These are phyloP conservation scores for Nasua narica DNA, from an alignment of 2,797 vertebrate genomes.

Conservation along the genomic window DNA sequence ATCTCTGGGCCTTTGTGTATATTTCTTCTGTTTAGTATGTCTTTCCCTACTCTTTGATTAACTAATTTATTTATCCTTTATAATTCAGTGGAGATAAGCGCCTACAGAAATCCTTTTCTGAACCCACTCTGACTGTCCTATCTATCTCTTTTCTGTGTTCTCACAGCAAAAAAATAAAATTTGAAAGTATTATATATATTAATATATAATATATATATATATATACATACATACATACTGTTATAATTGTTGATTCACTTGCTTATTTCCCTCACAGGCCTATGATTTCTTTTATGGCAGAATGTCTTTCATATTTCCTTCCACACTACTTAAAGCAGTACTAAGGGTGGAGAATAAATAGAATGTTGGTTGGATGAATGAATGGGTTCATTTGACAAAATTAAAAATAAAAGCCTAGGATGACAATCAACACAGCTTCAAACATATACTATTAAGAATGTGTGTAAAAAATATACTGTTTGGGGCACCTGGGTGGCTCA, in stretches of 20 bases:
- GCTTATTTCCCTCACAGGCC: not conserved
- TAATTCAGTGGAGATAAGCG: not conserved
- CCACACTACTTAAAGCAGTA: not conserved
- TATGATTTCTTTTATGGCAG: not conserved
- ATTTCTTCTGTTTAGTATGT: not conserved
- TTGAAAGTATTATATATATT: not conserved
- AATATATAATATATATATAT: too few species aligned
- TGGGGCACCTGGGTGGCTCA: too few species aligned
- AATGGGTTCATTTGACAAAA: not conserved
- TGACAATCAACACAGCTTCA: not conserved
- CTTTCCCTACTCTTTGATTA: not conserved
- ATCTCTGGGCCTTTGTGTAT: not conserved
- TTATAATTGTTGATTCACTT: not conserved
- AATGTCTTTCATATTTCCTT: not conserved
- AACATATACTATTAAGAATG: not conserved
- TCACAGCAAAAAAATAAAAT: not conserved
- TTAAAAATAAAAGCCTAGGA: not conserved
- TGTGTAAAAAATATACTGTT: not conserved
- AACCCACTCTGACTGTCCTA: not conserved
- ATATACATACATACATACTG: too few species aligned
- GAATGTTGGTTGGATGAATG: not conserved
- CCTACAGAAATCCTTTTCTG: not conserved
- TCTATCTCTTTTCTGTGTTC: not conserved
- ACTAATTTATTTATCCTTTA: not conserved
- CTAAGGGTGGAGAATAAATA: not conserved